A percentile compares a stretch with the other conserved stretches of the same genome.
Evolutionary conservation across 2,797 vertebrate species (phyloP).

Genomic region (Phrynocephalus vlangalii): DNA sequence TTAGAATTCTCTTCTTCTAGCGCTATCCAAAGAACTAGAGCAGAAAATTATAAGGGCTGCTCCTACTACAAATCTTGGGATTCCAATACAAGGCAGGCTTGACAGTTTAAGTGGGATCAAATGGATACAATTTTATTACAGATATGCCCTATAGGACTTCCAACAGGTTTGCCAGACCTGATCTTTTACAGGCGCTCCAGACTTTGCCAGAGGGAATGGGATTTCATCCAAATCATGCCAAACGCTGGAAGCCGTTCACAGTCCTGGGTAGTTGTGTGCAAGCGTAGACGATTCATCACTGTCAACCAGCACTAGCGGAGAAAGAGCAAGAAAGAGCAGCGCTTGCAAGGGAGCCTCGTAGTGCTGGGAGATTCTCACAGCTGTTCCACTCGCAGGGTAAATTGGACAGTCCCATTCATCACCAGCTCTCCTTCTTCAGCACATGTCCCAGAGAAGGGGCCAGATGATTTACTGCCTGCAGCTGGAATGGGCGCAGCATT

Average conservation of each 20-base stretch:
- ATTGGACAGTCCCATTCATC: slow-evolving; percentile 80
- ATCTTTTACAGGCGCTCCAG: not conserved
- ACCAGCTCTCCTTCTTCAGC: slow-evolving; percentile 71
- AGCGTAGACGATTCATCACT: slow-evolving; percentile 75
- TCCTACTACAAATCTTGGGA: no score
- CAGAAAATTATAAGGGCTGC: no score
- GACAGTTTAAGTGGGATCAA: no score
- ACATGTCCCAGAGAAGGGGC: slow-evolving; percentile 54
- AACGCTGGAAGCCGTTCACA: slow-evolving; percentile 44
- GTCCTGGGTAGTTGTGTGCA: slow-evolving; percentile 61
- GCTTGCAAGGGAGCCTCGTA: slow-evolving; percentile 68
- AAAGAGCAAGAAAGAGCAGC: slow-evolving; percentile 42
- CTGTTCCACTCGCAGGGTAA: slow-evolving; percentile 76
- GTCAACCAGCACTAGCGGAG: slow-evolving; percentile 56
- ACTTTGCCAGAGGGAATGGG: not conserved
- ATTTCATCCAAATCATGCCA: not conserved
- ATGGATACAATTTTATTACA: no score
- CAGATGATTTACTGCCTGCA: slow-evolving; percentile 80
- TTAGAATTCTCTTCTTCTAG: no score
- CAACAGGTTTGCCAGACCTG: slow-evolving; percentile 54
- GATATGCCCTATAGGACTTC: no score
- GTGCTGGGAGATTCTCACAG: slow-evolving; percentile 71
- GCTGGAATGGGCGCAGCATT: slow-evolving; percentile 64
- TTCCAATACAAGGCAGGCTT: no score
- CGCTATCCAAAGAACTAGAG: no score